Conservation (phyloP, 2,113 vertebrate genomes). For the Zootoca vivipara region DNA sequence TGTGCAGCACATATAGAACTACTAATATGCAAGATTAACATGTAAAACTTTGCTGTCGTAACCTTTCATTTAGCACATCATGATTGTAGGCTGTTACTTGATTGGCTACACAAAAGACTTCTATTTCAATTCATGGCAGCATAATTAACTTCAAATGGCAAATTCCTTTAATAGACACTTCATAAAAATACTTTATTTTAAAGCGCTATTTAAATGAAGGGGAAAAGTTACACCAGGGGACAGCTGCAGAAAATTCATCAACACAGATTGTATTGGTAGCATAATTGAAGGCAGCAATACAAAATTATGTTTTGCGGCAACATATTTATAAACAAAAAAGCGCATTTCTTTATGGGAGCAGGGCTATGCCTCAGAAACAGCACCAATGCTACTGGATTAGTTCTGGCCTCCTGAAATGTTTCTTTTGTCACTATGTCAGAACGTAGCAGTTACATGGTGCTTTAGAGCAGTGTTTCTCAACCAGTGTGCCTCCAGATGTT, state of each 20-base stretch:
- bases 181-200: conserved; percentile 57
- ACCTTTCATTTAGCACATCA: conserved; percentile 49
- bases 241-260: conserved; percentile 65
- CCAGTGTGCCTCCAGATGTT: too few relatives aligned
- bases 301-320: conserved; percentile 68
- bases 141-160: conserved; percentile 55
- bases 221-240: conserved; percentile 60
- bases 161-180: conserved; percentile 56
- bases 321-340: conserved; percentile 61
- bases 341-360: conserved; percentile 45
- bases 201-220: conserved; percentile 43
- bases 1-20: neutral
- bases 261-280: conserved; percentile 66
- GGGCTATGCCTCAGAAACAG: conserved; percentile 37
- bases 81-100: conserved; percentile 49
- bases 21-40: neutral
- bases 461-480: too few relatives aligned
- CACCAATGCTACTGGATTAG: conserved; percentile 53
- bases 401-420: conserved; percentile 58
- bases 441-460: conserved; percentile 19
- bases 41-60: conserved; percentile 48
- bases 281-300: conserved; percentile 71
- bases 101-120: conserved; percentile 43
- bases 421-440: conserved; percentile 10
- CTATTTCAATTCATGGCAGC: conserved; percentile 53